Percentiles rank a stretch among this genome's conserved stretches.
Conservation (phyloP, 2,113 vertebrate genomes). For the Xiphophorus hellerii region DNA sequence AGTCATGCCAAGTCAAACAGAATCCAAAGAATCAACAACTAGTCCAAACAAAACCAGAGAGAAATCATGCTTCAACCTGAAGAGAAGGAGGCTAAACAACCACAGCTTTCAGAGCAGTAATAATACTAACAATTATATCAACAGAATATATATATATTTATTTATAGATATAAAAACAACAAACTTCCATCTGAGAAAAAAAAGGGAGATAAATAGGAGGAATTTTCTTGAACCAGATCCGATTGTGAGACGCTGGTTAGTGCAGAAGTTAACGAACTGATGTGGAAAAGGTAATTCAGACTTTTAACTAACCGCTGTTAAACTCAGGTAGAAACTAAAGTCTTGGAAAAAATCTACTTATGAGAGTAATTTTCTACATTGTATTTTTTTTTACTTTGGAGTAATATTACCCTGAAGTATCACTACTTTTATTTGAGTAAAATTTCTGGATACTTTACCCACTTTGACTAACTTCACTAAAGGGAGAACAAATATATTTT, state of each 20-base stretch:
- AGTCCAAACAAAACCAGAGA: slow-evolving; percentile 11
- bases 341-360: no score
- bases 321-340: no score
- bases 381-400: no score
- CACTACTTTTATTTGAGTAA: no score
- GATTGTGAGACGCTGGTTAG: slow-evolving; percentile 80
- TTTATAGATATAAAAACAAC: slow-evolving; percentile 50
- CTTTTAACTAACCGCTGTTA: no score
- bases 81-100: slow-evolving; percentile 56
- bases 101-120: slow-evolving; percentile 50
- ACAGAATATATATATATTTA: slow-evolving; percentile 60
- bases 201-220: slow-evolving; percentile 70
- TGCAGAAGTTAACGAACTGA: slow-evolving; percentile 58
- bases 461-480: no score
- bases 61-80: slow-evolving; percentile 69
- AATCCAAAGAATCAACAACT: slow-evolving; percentile 48
- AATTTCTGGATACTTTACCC: no score
- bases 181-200: slow-evolving; percentile 72
- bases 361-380: no score
- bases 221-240: slow-evolving; percentile 52
- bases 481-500: no score
- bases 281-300: no score
- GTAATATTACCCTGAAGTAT: no score
- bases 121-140: slow-evolving; percentile 71
- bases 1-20: slow-evolving; percentile 64